phyloP scores from a whole-genome alignment of 2,113 vertebrate species.

The Origma solitaria region DNA sequence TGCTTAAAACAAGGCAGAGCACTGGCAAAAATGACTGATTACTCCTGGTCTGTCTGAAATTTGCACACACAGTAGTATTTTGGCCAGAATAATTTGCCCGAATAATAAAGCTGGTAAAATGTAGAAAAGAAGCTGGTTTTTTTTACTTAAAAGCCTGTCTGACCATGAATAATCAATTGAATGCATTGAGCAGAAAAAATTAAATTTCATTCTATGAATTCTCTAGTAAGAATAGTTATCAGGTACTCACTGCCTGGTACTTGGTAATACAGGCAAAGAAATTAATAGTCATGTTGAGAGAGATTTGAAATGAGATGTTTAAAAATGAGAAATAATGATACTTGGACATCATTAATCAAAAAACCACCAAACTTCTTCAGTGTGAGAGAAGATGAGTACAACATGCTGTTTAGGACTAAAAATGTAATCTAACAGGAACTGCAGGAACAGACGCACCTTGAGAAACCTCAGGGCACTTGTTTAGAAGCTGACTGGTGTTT shows the following conservation, averaged over 20 bases:
- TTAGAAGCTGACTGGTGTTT: background rate
- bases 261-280: background rate
- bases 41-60: background rate
- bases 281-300: background rate
- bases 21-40: background rate
- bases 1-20: rapidly evolving
- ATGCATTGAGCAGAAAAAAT: background rate
- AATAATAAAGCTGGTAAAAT: background rate
- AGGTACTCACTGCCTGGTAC: background rate
- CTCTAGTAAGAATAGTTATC: background rate
- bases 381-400: background rate
- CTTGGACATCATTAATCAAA: background rate
- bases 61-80: rapidly evolving
- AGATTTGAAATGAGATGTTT: background rate
- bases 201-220: background rate
- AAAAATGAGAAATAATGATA: background rate
- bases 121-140: rapidly evolving
- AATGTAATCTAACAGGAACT: background rate
- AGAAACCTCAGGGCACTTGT: background rate
- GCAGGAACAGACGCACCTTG: background rate
- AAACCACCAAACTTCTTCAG: background rate
- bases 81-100: background rate
- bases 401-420: background rate
- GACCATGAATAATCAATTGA: background rate
- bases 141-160: background rate